Base-by-base conservation (phyloP, 2,888 invertebrate genomes). In the Drosophila robusta region DNA sequence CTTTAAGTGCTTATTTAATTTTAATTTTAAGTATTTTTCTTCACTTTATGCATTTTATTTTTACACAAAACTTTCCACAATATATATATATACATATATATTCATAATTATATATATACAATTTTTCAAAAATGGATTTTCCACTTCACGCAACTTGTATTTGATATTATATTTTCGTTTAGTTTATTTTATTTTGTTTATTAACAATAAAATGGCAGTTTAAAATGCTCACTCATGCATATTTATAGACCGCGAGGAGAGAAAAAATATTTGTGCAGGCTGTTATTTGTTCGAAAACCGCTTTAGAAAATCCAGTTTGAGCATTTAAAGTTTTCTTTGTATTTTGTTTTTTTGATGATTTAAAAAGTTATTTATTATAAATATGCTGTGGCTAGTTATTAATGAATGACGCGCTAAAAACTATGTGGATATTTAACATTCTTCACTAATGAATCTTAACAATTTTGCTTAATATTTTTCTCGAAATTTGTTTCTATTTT, bases 231-330 rank as follows among this genome's bases (percentile, higher is more conserved):
- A 70, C 74, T 84, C 84, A 83, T 83, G 78, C 67, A 87, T 87
- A 83, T 83, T 83, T 80, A 83, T 75, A 75, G 68, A 46, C 52
- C 26, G 50, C 63, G 26, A 56, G 51, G 54, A 26, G 50, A 49
- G 56, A 70, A 47, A 47, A 58, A 60, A 66, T 72, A 61, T 62
- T 62, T 60, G 44, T 7, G 29, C 29, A 29, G 9, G 29, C 29
- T 29, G 29, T 16, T 45, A 26, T 56, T 42, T 49, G 52, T 49
- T 18, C n/a, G 26, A 55, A 70, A 75, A 62, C 66, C 72, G 79
- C 62, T 81, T 73, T 58, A 68, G 65, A 69, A 80, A 83, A 83
- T 86, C 81, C 75, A 86, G 81, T 82, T 82, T 76, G 54, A 44
- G 42, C 38, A 29, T 41, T 62, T 44, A 66, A 58, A 52, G 56